These are phyloP conservation scores for Gambusia affinis DNA, from an alignment of 2,113 vertebrate genomes.

Conservation along the genomic window DNA sequence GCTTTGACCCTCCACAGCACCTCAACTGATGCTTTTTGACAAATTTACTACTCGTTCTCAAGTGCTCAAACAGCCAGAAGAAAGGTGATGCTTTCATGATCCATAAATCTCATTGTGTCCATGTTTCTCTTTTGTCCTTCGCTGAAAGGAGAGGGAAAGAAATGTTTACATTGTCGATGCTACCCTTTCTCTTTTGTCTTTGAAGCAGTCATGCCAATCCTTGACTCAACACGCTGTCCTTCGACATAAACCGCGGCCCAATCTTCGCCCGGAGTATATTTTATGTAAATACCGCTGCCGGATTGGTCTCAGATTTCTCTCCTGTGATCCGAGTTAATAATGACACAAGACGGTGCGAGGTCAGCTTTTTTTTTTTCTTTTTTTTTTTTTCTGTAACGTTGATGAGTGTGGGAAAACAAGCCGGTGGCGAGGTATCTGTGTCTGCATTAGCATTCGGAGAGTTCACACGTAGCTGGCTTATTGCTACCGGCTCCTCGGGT, in stretches of 20 bases:
- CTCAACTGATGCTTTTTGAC: conserved; percentile 13
- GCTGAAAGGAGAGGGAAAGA: conserved; percentile 8
- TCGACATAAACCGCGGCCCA: neutral
- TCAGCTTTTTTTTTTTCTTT: conserved; percentile 38
- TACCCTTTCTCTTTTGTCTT: conserved; percentile 12
- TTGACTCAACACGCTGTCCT: neutral
- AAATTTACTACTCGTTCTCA: neutral
- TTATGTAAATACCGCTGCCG: conserved; percentile 21
- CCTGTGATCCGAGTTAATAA: conserved; percentile 52
- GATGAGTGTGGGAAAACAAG: conserved; percentile 37
- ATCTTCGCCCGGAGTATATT: neutral
- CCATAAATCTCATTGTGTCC: neutral
- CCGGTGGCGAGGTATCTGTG: conserved; percentile 3
- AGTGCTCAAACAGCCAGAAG: conserved; percentile 4
- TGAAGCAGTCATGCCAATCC: conserved; percentile 11
- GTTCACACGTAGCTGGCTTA: conserved; percentile 10
- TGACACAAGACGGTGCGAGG: conserved; percentile 21
- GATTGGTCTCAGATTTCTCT: conserved; percentile 13
- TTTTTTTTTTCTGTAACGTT: conserved; percentile 15
- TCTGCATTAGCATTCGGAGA: conserved; percentile 28
- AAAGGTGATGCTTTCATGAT: neutral
- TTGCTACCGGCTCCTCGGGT: conserved; percentile 18
- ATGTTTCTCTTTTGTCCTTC: conserved; percentile 3
- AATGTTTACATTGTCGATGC: conserved; percentile 15
- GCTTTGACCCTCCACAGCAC: too few species aligned